These are phyloP conservation scores for Crenichthys baileyi DNA, from an alignment of 2,797 vertebrate genomes.

Conservation along the genomic window DNA sequence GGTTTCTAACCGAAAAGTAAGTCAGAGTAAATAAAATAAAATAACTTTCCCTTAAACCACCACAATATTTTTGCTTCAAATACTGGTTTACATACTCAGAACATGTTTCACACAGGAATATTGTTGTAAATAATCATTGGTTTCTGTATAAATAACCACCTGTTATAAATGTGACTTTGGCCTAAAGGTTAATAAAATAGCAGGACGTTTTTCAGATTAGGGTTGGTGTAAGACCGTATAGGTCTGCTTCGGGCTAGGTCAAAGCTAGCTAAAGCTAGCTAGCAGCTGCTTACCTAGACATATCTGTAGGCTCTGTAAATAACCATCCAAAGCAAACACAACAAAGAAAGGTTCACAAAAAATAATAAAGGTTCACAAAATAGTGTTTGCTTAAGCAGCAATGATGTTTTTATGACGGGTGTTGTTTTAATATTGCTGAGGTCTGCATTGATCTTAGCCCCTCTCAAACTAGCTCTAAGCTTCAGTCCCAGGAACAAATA, in stretches of 20 bases:
- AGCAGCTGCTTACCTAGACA: background rate
- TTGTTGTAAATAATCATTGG: background rate
- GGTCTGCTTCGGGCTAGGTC: background rate
- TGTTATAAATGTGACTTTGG: background rate
- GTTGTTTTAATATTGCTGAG: background rate
- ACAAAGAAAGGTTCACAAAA: background rate
- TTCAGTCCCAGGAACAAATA: background rate
- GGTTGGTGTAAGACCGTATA: background rate
- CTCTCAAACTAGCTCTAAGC: background rate
- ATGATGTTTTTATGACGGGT: background rate
- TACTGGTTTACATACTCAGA: background rate
- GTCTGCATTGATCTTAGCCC: background rate
- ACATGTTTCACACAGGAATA: background rate
- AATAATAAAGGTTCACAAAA: background rate
- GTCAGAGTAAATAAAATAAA: background rate
- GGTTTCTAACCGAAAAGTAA: background rate
- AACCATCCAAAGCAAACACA: background rate
- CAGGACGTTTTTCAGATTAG: background rate
- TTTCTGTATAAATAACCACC: background rate
- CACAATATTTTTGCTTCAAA: background rate
- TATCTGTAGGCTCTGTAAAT: background rate
- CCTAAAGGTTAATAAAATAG: background rate
- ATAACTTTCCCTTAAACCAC: background rate
- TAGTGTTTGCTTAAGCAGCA: background rate
- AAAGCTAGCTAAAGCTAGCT: background rate